Evolutionary conservation across 2,113 vertebrate genomes (phyloP), one percentile per base, ranked within the genome.

Genomic region (Casuarius casuarius): DNA sequence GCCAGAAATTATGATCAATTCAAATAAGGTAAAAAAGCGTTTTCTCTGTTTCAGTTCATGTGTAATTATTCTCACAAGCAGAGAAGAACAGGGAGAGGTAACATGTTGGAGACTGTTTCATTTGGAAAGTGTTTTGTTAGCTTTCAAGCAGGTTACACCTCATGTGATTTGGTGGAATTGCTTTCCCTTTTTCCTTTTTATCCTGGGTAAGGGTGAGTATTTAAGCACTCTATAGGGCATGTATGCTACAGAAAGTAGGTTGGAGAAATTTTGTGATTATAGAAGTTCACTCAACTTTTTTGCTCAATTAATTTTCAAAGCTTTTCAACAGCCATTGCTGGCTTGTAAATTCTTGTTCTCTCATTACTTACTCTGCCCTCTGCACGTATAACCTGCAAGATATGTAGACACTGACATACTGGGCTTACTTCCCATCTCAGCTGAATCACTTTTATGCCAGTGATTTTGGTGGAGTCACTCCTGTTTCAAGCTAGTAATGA

Each of bases 301-400:
- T 11, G 44, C 9, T 51, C 74, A 95, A 76, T 96, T 97, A 87
- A 89, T 96, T 98, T 96, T 94, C 84, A 93, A 94, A 94, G 74
- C 40, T 95, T 76, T 94, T 48, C 73, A 72, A 28, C 84, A 65
- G 22, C 26, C 1, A 0, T 42, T 94, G 38, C 72, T 89, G n/a
- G 54, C 67, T 70, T 90, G 86, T 97, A 92, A 90, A 48, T 95
- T 93, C 40, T 95, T 89, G 31, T 76, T 65, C 81, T 81, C 38
- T 70, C 35, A 31, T 76, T 95, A 77, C 67, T 95, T 93, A 67
- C 63, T 80, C 29, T 78, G 44, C 29, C 12, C 10, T 66, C n/a
- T 92, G 49, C 12, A 3, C 74, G n/a, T 85, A 49, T 71, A 92
- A 58, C 28, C 28, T 87, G 38, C 22, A 51, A 35, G 31, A 71